phyloP scores from a whole-genome alignment of 2,113 vertebrate genomes.

The Lasiurus borealis region DNA sequence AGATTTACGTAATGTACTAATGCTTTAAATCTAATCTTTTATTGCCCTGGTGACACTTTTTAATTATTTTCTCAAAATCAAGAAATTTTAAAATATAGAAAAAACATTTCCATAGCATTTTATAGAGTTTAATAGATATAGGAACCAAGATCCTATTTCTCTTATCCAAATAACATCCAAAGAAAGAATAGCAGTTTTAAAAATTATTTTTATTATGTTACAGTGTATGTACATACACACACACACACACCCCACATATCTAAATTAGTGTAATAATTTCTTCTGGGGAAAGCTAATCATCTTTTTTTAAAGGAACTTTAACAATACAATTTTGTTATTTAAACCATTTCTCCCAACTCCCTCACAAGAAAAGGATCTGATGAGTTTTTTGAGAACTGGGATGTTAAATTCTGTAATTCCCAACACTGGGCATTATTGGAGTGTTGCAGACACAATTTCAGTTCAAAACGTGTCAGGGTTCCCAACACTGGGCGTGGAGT shows the following conservation, averaged over 20 bases:
- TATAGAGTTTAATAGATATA: neutral
- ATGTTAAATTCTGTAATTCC: neutral
- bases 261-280: neutral
- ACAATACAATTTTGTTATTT: neutral
- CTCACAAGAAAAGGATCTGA: neutral
- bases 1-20: no score
- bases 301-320: neutral
- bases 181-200: neutral
- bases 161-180: constrained; percentile 26
- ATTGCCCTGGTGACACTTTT: constrained; percentile 42
- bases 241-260: neutral
- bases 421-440: neutral
- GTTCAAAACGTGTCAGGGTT: neutral
- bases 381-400: neutral
- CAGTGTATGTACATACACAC: neutral
- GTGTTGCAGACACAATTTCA: neutral
- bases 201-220: neutral
- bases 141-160: constrained; percentile 12
- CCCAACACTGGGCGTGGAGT: neutral
- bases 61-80: constrained; percentile 64
- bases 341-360: neutral
- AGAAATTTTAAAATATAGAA: neutral
- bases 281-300: neutral
- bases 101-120: neutral
- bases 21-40: no score